Evolutionary conservation across 2,113 vertebrate species (phyloP), one percentile per base, ranked within the genome.

Genomic region (Notothenia coriiceps): DNA sequence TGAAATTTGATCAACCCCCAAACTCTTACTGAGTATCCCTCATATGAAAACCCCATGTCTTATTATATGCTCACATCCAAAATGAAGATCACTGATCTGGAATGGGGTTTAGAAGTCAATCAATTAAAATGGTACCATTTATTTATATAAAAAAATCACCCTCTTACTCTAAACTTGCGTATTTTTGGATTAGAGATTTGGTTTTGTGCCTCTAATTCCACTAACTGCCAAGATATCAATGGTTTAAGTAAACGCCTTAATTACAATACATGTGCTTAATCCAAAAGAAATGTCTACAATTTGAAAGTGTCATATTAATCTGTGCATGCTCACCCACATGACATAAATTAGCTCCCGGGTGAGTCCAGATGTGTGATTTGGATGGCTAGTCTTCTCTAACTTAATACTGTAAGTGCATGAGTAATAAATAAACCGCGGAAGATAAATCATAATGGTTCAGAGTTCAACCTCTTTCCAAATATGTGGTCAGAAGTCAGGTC

Each of bases 251-350:
- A 63, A 54, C n/a, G 44, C 33, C 47, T 52, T 62, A 22, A 55
- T 55, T 50, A 46, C 20, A 74, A 46, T 65, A 55, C 56, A 65
- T 22, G 1, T 10, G 50, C 60, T 74, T 29, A 74, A 64, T 55
- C 50, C 50, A 55, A 33, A 17, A 64, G 35, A 55, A 56, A 47
- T 65, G 44, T 64, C 22, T 35, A 35, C 5, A 35, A 74, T 74
- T 64, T 29, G 4, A 65, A 56, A 49, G 50, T 55, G 56, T 55
- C 54, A 69, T 52, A 46, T 77, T 25, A 52, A 55, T 62, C 64
- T 61, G 64, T 54, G 59, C 60, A 17, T 52, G 2, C 33, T 74
- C 25, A 17, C 69, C 77, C 59, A 80, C 73, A 69, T 63, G 56
- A 68, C 18, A 54, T 54, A 11, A 70, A 69, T 56, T 6, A 25